Percentiles rank a stretch among this genome's conserved stretches.
These are phyloP conservation scores for Maniola jurtina DNA, from an alignment of 1,140 invertebrate genomes.

Conservation along the genomic window DNA sequence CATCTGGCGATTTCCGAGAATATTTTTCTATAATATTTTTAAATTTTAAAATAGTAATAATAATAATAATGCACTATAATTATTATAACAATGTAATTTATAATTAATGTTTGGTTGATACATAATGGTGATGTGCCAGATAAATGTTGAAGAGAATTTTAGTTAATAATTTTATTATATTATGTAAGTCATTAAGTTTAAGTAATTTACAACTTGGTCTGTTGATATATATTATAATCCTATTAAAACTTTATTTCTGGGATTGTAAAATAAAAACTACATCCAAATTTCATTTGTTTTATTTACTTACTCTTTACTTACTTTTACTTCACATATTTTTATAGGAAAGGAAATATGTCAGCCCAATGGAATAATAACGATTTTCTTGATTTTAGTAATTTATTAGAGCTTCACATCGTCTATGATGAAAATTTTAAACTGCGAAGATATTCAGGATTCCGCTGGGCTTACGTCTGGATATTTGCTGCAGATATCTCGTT, in stretches of 20 bases:
- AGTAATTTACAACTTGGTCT: conserved; percentile 78
- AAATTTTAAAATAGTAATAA: conserved; percentile 70
- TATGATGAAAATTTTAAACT: too few relatives aligned
- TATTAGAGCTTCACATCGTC: too few relatives aligned
- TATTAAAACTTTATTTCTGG: conserved; percentile 78
- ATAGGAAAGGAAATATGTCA: too few relatives aligned
- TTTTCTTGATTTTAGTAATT: too few relatives aligned
- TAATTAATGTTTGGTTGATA: conserved; percentile 71
- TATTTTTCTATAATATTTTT: conserved; percentile 78
- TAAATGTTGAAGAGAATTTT: conserved; percentile 76
- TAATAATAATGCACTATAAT: conserved; percentile 61
- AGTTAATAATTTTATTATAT: conserved; percentile 79
- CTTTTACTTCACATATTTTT: too few relatives aligned
- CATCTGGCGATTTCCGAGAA: conserved; percentile 67
- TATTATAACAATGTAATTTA: conserved; percentile 68
- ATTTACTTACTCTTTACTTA: conserved; percentile 7
- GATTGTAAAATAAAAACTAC: conserved; percentile 78
- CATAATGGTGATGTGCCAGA: conserved; percentile 73
- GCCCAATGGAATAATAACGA: too few relatives aligned
- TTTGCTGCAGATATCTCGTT: too few relatives aligned
- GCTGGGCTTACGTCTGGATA: too few relatives aligned
- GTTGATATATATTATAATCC: conserved; percentile 78
- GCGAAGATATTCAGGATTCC: too few relatives aligned
- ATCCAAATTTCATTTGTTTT: conserved; percentile 56
- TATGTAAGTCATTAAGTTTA: conserved; percentile 79